These are phyloP conservation scores for Parambassis ranga DNA, from an alignment of 2,797 vertebrate species.

Conservation along the genomic window DNA sequence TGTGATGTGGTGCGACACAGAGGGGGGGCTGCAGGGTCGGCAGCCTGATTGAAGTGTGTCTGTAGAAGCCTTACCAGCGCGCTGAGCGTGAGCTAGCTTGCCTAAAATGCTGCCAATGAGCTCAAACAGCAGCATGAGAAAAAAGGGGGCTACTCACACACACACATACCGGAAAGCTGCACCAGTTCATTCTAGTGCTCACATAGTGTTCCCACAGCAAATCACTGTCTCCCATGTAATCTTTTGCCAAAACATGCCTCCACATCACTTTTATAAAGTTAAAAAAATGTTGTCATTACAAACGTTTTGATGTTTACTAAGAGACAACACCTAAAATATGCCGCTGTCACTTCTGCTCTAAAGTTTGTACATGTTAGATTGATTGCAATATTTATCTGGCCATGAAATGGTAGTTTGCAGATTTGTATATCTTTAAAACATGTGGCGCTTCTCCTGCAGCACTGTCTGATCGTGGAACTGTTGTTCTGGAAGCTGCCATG, in stretches of 20 bases:
- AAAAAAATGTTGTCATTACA: too few species aligned
- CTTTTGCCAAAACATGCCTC: background rate
- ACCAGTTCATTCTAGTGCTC: slow-evolving; percentile 26
- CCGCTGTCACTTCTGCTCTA: too few species aligned
- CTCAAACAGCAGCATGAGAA: slow-evolving; percentile 71
- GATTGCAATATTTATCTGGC: too few species aligned
- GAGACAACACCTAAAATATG: too few species aligned
- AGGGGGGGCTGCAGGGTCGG: slow-evolving; percentile 60
- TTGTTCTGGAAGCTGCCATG: slow-evolving; percentile 89
- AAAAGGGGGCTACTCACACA: slow-evolving; percentile 52
- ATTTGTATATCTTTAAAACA: background rate
- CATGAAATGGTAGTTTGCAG: too few species aligned
- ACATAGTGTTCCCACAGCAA: slow-evolving; percentile 38
- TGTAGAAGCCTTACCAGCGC: slow-evolving; percentile 61
- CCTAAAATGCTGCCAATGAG: slow-evolving; percentile 66
- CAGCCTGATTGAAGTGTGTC: slow-evolving; percentile 71
- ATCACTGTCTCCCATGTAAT: background rate
- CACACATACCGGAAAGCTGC: slow-evolving; percentile 26
- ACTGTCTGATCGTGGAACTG: slow-evolving; percentile 88
- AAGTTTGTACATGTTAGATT: too few species aligned
- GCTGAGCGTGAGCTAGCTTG: slow-evolving; percentile 69
- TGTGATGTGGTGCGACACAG: slow-evolving; percentile 70
- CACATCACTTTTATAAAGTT: too few species aligned
- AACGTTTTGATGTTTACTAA: too few species aligned
- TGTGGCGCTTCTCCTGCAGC: slow-evolving; percentile 77